A percentile compares a stretch with the other conserved stretches of the same genome.
phyloP scores from a whole-genome alignment of 2,113 vertebrate species.

The Plotosus lineatus region DNA sequence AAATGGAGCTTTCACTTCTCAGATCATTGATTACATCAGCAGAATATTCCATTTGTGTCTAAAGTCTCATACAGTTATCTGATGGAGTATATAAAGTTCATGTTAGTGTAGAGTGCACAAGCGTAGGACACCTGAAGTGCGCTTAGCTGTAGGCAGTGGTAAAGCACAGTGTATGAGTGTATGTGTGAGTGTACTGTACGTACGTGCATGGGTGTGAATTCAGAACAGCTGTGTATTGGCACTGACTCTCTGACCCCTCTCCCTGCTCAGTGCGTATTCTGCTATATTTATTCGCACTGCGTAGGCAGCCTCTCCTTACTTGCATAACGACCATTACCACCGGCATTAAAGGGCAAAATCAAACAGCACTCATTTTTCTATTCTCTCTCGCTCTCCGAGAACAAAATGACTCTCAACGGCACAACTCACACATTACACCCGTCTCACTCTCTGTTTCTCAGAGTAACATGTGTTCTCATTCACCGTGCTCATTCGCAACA shows the following conservation, averaged over 20 bases:
- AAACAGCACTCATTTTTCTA: constrained; percentile 34
- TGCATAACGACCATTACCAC: constrained; percentile 58
- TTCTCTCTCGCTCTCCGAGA: constrained; percentile 18
- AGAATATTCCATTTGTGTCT: not conserved
- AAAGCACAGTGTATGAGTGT: constrained; percentile 19
- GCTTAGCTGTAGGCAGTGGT: constrained; percentile 21
- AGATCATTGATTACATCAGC: constrained; percentile 14
- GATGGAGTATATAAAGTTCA: constrained; percentile 7
- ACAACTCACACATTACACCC: not conserved
- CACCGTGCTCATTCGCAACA: not conserved
- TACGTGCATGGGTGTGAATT: constrained; percentile 20
- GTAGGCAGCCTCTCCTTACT: constrained; percentile 49
- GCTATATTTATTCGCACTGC: constrained; percentile 49
- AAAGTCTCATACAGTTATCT: not conserved
- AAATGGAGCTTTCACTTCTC: not conserved
- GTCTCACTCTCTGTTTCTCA: not conserved
- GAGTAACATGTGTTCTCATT: constrained; percentile 14
- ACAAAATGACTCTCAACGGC: constrained; percentile 23
- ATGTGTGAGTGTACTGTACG: not conserved
- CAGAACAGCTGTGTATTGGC: constrained; percentile 33
- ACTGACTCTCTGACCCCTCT: constrained; percentile 29
- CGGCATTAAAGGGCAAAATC: constrained; percentile 53
- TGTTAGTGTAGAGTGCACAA: not conserved
- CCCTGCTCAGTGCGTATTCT: constrained; percentile 28
- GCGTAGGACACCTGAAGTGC: constrained; percentile 35